Evolutionary conservation across 2,888 invertebrate species (phyloP).

Genomic region (Eupithecia inturbata): DNA sequence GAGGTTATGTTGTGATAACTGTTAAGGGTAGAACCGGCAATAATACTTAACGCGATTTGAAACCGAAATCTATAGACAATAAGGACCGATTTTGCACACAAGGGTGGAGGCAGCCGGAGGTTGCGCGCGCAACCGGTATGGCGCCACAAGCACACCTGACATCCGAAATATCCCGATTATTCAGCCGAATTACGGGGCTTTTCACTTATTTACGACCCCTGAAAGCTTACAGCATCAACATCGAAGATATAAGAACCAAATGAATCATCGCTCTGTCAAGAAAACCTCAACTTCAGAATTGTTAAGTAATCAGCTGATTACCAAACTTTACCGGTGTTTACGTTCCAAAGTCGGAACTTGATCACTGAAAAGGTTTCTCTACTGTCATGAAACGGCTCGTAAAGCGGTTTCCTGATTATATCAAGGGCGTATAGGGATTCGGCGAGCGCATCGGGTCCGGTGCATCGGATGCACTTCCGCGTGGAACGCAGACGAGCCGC

Average conservation of each 20-base stretch:
- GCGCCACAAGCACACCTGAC: constrained; percentile 80
- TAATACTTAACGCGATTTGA: constrained; percentile 56
- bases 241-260: constrained; percentile 53
- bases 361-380: constrained; percentile 67
- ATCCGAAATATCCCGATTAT: constrained; percentile 72
- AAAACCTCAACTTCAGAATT: constrained; percentile 61
- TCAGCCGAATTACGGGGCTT: constrained; percentile 71
- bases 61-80: constrained; percentile 64
- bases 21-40: constrained; percentile 73
- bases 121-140: constrained; percentile 83
- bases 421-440: constrained; percentile 59
- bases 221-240: constrained; percentile 53
- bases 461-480: constrained; percentile 73
- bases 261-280: constrained; percentile 56
- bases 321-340: constrained; percentile 80
- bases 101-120: constrained; percentile 65
- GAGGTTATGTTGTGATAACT: constrained; percentile 84
- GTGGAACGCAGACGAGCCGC: constrained; percentile 59
- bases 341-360: constrained; percentile 60
- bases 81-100: constrained; percentile 72
- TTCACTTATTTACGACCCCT: constrained; percentile 55
- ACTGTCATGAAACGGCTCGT: constrained; percentile 55
- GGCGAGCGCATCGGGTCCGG: constrained; percentile 50
- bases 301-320: constrained; percentile 79
- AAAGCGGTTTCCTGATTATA: constrained; percentile 56